Percentiles rank a stretch among this genome's conserved stretches.
phyloP scores from a whole-genome alignment of 2,113 vertebrate genomes.

The Macquaria australasica region DNA sequence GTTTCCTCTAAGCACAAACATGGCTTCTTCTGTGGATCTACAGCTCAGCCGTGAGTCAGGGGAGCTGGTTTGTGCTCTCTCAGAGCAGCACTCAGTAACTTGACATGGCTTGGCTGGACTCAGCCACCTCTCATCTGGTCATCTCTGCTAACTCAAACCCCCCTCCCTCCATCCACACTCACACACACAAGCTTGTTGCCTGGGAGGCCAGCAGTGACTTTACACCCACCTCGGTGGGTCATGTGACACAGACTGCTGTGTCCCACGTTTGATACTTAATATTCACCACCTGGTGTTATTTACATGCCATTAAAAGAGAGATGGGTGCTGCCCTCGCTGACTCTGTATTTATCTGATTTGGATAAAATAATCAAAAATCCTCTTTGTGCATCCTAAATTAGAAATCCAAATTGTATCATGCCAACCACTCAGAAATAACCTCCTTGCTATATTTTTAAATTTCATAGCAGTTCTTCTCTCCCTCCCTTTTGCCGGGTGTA shows the following conservation, averaged over 20 bases:
- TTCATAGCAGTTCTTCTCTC: slow-evolving; percentile 38
- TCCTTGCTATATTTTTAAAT: slow-evolving; percentile 6
- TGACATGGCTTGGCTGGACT: slow-evolving; percentile 68
- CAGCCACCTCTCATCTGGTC: slow-evolving; percentile 70
- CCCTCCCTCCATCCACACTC: slow-evolving; percentile 3
- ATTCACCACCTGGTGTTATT: slow-evolving; percentile 84
- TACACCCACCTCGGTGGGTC: slow-evolving; percentile 73
- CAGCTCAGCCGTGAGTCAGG: slow-evolving; percentile 44
- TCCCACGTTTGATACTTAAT: slow-evolving; percentile 81
- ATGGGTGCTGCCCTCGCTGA: slow-evolving; percentile 53
- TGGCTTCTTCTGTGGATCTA: slow-evolving; percentile 51
- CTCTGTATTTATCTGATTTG: slow-evolving; percentile 37
- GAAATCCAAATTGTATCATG: background rate
- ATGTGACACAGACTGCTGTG: slow-evolving; percentile 75
- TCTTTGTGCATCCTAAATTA: background rate
- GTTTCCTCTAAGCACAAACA: slow-evolving; percentile 11
- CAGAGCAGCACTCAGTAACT: slow-evolving; percentile 44
- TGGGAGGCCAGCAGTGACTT: slow-evolving; percentile 72
- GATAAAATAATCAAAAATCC: slow-evolving; percentile 39
- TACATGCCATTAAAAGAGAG: slow-evolving; percentile 79
- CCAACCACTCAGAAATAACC: slow-evolving; percentile 2
- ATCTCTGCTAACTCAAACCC: slow-evolving; percentile 57
- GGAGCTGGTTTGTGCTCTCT: slow-evolving; percentile 19
- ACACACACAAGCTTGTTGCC: slow-evolving; percentile 55
- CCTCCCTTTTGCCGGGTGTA: slow-evolving; percentile 68